A percentile compares a stretch with the other conserved stretches of the same genome.
These are phyloP conservation scores for Toxonevra muliebris DNA, from an alignment of 2,888 invertebrate species.

Conservation along the genomic window DNA sequence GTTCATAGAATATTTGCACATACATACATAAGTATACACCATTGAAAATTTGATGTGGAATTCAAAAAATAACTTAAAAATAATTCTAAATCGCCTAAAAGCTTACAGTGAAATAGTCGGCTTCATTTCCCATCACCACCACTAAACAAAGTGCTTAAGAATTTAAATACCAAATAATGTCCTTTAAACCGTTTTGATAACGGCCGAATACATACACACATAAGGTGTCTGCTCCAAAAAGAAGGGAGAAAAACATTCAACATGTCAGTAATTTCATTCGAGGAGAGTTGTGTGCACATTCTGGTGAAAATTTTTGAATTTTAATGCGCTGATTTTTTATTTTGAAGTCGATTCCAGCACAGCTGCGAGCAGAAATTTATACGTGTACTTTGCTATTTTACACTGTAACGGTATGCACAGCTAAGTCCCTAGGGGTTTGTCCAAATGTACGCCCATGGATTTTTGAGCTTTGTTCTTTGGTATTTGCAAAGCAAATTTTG, in stretches of 20 bases:
- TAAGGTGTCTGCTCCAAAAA: too few relatives aligned
- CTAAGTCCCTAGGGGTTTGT: not conserved
- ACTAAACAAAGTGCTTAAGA: too few relatives aligned
- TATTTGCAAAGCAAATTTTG: not conserved
- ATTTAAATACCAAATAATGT: too few relatives aligned
- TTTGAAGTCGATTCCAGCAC: not conserved
- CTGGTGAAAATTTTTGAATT: not conserved
- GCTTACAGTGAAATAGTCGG: conserved; percentile 10
- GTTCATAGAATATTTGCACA: too few relatives aligned
- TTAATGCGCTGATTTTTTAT: not conserved
- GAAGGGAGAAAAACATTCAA: too few relatives aligned
- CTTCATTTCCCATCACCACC: too few relatives aligned
- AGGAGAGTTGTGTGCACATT: not conserved
- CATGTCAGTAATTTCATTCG: too few relatives aligned
- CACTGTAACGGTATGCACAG: not conserved
- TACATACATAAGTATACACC: too few relatives aligned
- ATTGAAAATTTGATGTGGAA: too few relatives aligned
- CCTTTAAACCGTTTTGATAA: too few relatives aligned
- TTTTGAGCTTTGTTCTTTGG: not conserved
- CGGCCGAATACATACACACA: too few relatives aligned
- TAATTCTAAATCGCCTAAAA: conserved; percentile 31
- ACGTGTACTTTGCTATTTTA: not conserved
- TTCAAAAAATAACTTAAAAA: conserved; percentile 23
- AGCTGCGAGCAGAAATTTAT: not conserved
- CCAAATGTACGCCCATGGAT: conserved; percentile 10